Percentiles rank a stretch among this genome's conserved stretches.
Conservation (phyloP, 2,888 invertebrate genomes). For the Brachylomia viminalis region DNA sequence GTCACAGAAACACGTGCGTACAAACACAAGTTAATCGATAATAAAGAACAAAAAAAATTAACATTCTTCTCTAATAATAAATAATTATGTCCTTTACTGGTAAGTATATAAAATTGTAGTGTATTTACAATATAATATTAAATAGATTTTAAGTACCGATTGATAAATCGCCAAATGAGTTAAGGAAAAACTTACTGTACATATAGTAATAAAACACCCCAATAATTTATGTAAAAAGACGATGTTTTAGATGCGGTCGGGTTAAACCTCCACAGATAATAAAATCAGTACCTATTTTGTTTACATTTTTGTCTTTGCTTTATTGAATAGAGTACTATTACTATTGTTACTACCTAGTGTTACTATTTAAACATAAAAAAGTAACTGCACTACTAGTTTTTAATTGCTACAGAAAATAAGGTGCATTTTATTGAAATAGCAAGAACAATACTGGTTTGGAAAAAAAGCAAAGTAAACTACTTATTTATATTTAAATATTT, state of each 20-base stretch:
- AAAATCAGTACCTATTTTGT: neutral
- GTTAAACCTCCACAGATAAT: neutral
- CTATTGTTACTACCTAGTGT: too few species aligned
- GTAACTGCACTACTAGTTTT: conserved; percentile 2
- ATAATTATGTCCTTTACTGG: neutral
- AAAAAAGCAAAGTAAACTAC: neutral
- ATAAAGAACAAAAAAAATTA: neutral
- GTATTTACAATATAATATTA: neutral
- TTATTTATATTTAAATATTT: neutral
- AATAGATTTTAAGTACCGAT: neutral
- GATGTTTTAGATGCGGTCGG: neutral
- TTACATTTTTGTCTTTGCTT: conserved; percentile 9
- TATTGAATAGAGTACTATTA: conserved; percentile 2
- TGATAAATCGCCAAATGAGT: neutral
- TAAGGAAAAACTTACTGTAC: conserved; percentile 3
- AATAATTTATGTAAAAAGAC: neutral
- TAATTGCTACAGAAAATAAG: neutral
- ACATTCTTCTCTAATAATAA: neutral
- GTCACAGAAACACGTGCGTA: neutral
- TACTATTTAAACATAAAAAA: neutral
- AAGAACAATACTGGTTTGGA: neutral
- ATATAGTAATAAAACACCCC: neutral
- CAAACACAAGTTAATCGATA: neutral
- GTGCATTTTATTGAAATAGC: neutral
- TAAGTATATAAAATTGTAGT: neutral